A percentile compares a stretch with the other conserved stretches of the same genome.
Conservation (phyloP, 2,888 invertebrate genomes). For the Alloplasta piceator region DNA sequence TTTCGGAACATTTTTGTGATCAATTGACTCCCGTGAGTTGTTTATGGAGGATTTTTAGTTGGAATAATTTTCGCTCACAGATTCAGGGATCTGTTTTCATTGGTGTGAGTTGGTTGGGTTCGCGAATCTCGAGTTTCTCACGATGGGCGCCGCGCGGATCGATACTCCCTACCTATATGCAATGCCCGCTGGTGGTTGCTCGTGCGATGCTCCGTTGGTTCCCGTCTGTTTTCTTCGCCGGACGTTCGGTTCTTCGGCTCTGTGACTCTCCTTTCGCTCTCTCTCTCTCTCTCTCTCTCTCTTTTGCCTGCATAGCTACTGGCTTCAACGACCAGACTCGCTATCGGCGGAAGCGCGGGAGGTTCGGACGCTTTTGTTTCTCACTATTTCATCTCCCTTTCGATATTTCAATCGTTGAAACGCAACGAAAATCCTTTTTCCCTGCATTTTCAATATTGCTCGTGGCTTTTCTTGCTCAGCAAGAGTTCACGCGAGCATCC, state of each 20-base stretch:
- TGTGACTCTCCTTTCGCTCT: conserved; percentile 1
- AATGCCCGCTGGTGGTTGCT: conserved; percentile 46
- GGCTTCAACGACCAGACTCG: conserved; percentile 25
- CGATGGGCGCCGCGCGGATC: conserved; percentile 60
- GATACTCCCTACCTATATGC: conserved; percentile 45
- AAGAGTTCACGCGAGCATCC: no score
- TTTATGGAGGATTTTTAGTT: no score
- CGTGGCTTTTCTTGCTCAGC: no score
- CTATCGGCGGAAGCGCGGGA: conserved; percentile 31
- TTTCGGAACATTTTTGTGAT: no score
- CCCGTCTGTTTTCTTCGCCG: conserved; percentile 59
- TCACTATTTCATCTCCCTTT: not conserved
- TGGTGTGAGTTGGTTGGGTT: conserved; percentile 64
- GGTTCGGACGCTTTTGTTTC: conserved; percentile 51
- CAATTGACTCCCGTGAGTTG: no score
- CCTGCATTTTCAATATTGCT: no score
- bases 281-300: conserved; percentile 16
- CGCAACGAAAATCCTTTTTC: not conserved
- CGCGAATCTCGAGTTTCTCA: conserved; percentile 68
- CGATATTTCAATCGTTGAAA: not conserved
- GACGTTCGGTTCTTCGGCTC: conserved; percentile 53
- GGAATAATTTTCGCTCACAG: not conserved
- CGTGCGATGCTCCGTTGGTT: conserved; percentile 58
- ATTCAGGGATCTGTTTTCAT: conserved; percentile 50
- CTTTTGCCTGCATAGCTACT: conserved; percentile 25